Conservation (phyloP, 2,113 vertebrate genomes). For the Eulacestoma nigropectus region DNA sequence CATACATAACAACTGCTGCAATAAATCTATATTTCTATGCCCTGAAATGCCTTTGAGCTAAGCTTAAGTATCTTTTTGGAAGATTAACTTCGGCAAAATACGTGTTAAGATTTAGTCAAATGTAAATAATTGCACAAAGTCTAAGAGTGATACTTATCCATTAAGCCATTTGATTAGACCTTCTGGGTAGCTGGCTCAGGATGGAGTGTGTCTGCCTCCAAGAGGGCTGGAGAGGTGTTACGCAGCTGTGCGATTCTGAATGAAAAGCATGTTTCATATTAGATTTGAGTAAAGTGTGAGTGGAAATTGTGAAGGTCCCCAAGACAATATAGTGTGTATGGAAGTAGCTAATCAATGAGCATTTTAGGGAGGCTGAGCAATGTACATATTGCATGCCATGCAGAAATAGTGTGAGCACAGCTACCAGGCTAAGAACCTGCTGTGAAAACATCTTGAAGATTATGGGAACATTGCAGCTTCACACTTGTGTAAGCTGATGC, state of each 20-base stretch:
- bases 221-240: neutral
- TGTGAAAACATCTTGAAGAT: conserved; percentile 20
- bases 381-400: neutral
- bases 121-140: neutral
- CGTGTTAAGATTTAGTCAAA: neutral
- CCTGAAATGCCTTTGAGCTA: neutral
- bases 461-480: neutral
- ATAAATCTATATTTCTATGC: neutral
- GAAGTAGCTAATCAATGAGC: neutral
- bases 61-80: neutral
- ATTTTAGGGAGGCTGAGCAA: neutral
- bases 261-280: neutral
- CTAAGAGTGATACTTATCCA: neutral
- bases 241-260: rapidly evolving
- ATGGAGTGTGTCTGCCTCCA: neutral
- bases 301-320: neutral
- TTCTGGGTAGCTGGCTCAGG: neutral
- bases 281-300: neutral
- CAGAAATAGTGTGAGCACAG: neutral
- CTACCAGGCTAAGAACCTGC: neutral
- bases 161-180: neutral
- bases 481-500: neutral
- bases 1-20: neutral
- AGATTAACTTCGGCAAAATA: neutral
- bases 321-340: neutral